phyloP scores from a whole-genome alignment of 1,140 invertebrate species.

The Euglossa dilemma region DNA sequence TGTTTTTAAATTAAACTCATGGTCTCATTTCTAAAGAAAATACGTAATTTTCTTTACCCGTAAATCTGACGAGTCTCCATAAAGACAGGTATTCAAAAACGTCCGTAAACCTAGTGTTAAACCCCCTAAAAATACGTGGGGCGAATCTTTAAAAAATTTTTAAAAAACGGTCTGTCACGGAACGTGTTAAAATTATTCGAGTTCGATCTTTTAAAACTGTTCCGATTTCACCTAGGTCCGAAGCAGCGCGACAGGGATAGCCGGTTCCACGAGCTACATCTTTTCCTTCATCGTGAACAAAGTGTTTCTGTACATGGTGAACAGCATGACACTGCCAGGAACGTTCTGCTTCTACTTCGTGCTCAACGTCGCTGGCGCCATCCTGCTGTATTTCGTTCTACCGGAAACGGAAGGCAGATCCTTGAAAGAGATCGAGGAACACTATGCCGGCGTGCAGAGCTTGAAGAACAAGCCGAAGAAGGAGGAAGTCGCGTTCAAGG shows the following conservation, averaged over 20 bases:
- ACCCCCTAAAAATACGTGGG: too few relatives aligned
- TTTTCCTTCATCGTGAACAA: conserved; percentile 89
- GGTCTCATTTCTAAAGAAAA: too few relatives aligned
- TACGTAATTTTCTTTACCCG: too few relatives aligned
- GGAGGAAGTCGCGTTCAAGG: conserved; percentile 67
- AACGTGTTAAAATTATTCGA: too few relatives aligned
- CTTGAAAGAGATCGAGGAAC: conserved; percentile 88
- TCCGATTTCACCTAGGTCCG: conserved; percentile 81
- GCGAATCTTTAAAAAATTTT: too few relatives aligned
- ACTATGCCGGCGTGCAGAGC: conserved; percentile 85
- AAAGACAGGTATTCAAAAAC: too few relatives aligned
- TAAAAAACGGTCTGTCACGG: too few relatives aligned
- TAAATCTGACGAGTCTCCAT: too few relatives aligned
- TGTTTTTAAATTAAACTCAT: too few relatives aligned
- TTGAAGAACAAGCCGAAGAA: conserved; percentile 77
- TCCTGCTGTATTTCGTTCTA: conserved; percentile 83
- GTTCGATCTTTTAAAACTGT: background rate
- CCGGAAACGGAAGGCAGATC: conserved; percentile 94
- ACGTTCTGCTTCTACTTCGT: conserved; percentile 87
- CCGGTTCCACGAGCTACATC: conserved; percentile 88
- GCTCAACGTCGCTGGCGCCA: conserved; percentile 85
- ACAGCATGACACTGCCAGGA: conserved; percentile 85
- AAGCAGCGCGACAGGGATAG: conserved; percentile 86
- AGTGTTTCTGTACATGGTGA: conserved; percentile 86
- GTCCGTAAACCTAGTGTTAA: too few relatives aligned